Base-by-base conservation (phyloP, 2,888 invertebrate species). In the Atherix ibis region DNA sequence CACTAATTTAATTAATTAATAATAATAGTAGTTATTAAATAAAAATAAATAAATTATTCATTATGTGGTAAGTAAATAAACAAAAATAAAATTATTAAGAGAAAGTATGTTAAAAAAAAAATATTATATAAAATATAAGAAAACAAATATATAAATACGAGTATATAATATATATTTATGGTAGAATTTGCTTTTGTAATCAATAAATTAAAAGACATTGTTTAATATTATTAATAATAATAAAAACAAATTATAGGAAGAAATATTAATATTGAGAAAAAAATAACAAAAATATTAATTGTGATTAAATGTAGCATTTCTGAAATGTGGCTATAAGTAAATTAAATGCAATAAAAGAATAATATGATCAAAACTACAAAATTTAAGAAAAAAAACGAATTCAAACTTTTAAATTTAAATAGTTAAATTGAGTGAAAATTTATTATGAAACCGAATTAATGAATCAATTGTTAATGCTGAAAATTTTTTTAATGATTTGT, bases 231-330 rank as follows among this genome's bases (percentile, higher is more conserved):
- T 8, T 8, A 22, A 22, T 8, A 22, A 26, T 26, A 26, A 13
- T 5, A 26, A 26, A 26, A n/a, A n/a, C 6, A 8, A 8, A 22
- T 22, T 22, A 22, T 6, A 8, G 8, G 13, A 26, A 12, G 15
- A 4, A 28, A 28, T 14, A 14, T 13, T 14, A 12, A n/a, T 28
- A 28, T 15, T 14, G 10, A 14, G 18, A 15, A 12, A 31, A 27
- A 25, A 30, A 17, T 28, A 29, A 32, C 22, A 32, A 24, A 37
- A 33, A 34, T 17, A 31, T 29, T 37, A 18, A 33, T 37, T 37
- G 34, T 30, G 34, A 37, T 29, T 37, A 34, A 24, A 33, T 34
- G 17, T 37, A 37, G 33, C 29, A 37, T 37, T 37, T 37, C 18
- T 33, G 34, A 34, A 33, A 30, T 37, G 36, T 36, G 36, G 36